Evolutionary conservation across 1,140 invertebrate species (phyloP), one percentile per base, ranked within the genome.

Genomic region (Ceratina calcarata): DNA sequence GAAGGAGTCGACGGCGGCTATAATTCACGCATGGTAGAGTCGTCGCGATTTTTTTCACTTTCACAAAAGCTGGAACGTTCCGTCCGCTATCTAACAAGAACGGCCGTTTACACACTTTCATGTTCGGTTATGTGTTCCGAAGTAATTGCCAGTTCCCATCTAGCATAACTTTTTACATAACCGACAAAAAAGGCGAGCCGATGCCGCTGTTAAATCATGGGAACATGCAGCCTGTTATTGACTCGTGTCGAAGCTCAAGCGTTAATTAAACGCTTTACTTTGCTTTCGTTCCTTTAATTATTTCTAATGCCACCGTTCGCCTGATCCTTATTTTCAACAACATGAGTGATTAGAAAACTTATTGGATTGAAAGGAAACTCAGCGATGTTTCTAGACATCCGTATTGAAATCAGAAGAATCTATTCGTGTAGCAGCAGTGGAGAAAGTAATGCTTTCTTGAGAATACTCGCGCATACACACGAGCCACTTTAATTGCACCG

Each of bases 41-140:
- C 87, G 88, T 91, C 87, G 83, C 78, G 78, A 89, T 91, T 90
- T 88, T 88, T 90, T 90, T 88, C 80, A 90, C 90, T 91, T 90
- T 91, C 90, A 89, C 89, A 76, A 87, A 85, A 83, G 73, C 57
- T 18, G 22, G 55, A 70, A 73, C 65, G 57, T 10, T 60, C 64
- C 83, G 60, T 72, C 24, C 67, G 57, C 53, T 60, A 32, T 77
- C 74, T 62, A 79, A 64, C 49, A 69, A 78, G 37, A 71, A 55
- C 49, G 68, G 45, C 45, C 37, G 73, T 7, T 3, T 60, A 70
- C 49, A 58, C 51, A 45, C 45, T 78, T 68, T 67, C 51, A 67
- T 60, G 37, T 60, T 76, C 24, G 18, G 66, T 68, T 62, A 72
- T 71, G 71, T 51, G 37, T 57, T 10, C 75, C 18, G 70, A 45